Conservation (phyloP, 2,888 invertebrate species). For the Watsonalla binaria region DNA sequence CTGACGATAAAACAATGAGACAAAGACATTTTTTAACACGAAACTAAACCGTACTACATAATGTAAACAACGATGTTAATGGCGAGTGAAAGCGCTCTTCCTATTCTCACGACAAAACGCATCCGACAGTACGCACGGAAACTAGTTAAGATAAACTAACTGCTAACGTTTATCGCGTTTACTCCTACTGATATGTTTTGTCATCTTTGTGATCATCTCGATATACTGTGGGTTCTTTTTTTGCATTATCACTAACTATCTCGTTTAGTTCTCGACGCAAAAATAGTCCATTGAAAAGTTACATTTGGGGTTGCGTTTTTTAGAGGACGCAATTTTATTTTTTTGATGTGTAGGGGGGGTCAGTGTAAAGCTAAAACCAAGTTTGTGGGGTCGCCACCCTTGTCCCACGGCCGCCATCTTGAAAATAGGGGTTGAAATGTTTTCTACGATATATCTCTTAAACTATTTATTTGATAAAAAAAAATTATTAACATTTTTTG, state of each 20-base stretch:
- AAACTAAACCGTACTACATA: conserved; percentile 31
- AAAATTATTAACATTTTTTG: too few species aligned
- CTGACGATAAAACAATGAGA: conserved; percentile 16
- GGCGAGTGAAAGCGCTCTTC: conserved; percentile 57
- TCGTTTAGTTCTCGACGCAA: too few species aligned
- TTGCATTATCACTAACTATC: background rate
- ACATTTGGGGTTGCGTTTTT: too few species aligned
- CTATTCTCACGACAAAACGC: conserved; percentile 56
- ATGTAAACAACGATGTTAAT: conserved; percentile 40
- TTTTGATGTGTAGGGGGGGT: too few species aligned
- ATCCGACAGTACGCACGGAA: conserved; percentile 38
- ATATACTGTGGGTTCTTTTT: background rate
- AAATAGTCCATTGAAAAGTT: too few species aligned
- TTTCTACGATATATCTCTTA: too few species aligned
- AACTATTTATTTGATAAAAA: too few species aligned
- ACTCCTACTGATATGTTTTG: background rate
- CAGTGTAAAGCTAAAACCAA: too few species aligned
- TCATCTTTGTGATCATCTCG: background rate
- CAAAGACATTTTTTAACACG: conserved; percentile 22
- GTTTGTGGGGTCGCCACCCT: too few species aligned
- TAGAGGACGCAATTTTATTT: too few species aligned
- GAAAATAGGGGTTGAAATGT: too few species aligned
- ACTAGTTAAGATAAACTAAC: conserved; percentile 23
- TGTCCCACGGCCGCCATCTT: too few species aligned
- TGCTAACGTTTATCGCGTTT: conserved; percentile 6